phyloP scores from a whole-genome alignment of 2,797 vertebrate genomes.

The Myoxocephalus aenaeus region DNA sequence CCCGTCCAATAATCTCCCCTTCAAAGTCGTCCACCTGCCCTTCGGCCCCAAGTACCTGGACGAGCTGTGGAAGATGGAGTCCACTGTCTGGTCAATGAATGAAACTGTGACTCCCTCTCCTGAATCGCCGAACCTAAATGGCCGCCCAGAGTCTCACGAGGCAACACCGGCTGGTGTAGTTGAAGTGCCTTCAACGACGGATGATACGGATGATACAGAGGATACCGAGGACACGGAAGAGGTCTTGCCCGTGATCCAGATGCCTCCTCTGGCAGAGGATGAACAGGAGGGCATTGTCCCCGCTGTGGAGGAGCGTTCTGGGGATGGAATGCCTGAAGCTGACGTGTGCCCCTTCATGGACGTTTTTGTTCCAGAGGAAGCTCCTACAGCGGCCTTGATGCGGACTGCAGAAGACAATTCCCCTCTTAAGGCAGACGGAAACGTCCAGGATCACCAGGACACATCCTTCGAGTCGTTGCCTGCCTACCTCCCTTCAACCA shows the following conservation, averaged over 20 bases:
- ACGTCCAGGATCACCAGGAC: constrained; percentile 62
- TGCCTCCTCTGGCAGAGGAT: constrained; percentile 21
- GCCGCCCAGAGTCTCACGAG: constrained; percentile 33
- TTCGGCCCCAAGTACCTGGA: constrained; percentile 76
- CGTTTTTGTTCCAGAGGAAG: constrained; percentile 1
- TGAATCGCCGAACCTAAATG: constrained; percentile 59
- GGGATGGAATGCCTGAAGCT: constrained; percentile 8
- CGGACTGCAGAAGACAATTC: constrained; percentile 27
- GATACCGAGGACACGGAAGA: constrained; percentile 14
- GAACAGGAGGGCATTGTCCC: constrained; percentile 17
- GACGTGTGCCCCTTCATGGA: constrained; percentile 3
- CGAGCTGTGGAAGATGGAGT: constrained; percentile 77
- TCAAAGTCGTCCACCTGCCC: constrained; percentile 74
- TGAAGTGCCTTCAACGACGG: constrained; percentile 26
- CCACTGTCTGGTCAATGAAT: constrained; percentile 79
- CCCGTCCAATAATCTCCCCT: constrained; percentile 46
- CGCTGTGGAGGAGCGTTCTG: background rate
- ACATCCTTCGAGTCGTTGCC: constrained; percentile 78
- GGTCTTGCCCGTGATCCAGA: constrained; percentile 5
- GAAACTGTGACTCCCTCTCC: constrained; percentile 71
- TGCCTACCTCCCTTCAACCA: constrained; percentile 78
- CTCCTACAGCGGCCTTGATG: background rate
- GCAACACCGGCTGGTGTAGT: constrained; percentile 4
- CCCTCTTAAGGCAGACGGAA: background rate
- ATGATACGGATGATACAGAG: background rate